Evolutionary conservation across 2,888 invertebrate genomes (phyloP).

Genomic region (Yponomeuta evonymella): DNA sequence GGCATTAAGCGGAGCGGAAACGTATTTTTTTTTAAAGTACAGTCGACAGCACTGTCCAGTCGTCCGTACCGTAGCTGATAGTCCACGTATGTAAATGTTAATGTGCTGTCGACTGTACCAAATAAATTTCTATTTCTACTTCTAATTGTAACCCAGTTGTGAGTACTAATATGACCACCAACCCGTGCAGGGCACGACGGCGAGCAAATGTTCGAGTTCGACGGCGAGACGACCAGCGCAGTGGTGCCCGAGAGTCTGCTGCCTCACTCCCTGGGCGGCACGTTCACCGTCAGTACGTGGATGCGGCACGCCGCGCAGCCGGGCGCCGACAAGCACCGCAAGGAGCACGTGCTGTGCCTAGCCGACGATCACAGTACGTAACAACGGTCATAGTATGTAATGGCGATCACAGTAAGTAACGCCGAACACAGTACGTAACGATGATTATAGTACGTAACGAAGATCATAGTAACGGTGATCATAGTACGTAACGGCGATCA

Average conservation of each 20-base stretch:
- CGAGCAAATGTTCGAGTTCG: conserved; percentile 96
- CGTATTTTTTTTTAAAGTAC: too few relatives aligned
- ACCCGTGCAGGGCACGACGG: conserved; percentile 77
- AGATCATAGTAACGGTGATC: conserved; percentile 80
- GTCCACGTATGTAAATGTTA: too few relatives aligned
- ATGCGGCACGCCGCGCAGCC: conserved; percentile 91
- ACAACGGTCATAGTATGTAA: neutral
- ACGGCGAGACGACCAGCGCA: conserved; percentile 89
- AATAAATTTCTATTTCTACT: too few relatives aligned
- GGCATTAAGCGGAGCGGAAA: too few relatives aligned
- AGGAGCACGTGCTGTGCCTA: conserved; percentile 97
- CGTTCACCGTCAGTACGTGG: conserved; percentile 96
- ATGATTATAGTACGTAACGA: conserved; percentile 61
- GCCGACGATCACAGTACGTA: conserved; percentile 95
- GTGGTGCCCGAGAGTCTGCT: conserved; percentile 86
- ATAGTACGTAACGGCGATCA: neutral
- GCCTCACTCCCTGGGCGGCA: conserved; percentile 84
- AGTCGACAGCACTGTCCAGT: too few relatives aligned
- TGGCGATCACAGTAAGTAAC: neutral
- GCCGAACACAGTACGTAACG: neutral
- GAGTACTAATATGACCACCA: neutral
- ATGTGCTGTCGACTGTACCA: too few relatives aligned
- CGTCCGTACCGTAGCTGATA: too few relatives aligned
- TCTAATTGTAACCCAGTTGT: too few relatives aligned
- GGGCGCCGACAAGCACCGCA: conserved; percentile 89